Conservation (phyloP, 2,888 invertebrate genomes). For the Trissolcus japonicus region DNA sequence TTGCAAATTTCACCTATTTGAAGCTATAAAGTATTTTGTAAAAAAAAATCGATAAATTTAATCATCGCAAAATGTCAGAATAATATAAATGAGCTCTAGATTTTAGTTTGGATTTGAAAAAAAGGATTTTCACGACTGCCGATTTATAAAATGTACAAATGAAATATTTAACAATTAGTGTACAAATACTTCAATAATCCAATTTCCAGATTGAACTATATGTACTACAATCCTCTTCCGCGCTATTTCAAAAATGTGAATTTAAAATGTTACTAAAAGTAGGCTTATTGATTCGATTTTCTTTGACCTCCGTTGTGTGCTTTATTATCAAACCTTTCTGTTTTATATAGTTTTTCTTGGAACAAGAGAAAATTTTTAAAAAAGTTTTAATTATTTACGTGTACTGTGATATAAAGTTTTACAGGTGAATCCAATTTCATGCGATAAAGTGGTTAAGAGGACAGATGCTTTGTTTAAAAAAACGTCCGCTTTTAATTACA, state of each 20-base stretch:
- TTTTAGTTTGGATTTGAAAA: neutral
- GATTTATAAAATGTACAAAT: neutral
- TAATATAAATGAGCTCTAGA: no score
- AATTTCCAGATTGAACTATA: neutral
- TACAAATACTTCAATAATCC: neutral
- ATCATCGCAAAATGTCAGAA: no score
- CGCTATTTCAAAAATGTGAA: neutral
- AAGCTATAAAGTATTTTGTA: neutral
- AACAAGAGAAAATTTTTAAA: no score
- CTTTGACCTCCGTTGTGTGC: neutral
- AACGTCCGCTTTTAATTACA: no score
- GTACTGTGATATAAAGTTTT: neutral
- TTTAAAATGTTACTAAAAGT: slow-evolving; percentile 9
- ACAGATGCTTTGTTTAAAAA: no score
- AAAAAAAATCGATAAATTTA: neutral
- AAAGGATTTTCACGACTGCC: neutral
- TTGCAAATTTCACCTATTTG: neutral
- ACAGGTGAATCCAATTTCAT: neutral
- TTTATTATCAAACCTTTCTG: no score
- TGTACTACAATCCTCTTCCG: neutral
- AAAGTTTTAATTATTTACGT: slow-evolving; percentile 11
- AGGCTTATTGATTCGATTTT: slow-evolving; percentile 7
- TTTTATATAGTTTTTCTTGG: no score
- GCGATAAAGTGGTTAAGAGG: neutral
- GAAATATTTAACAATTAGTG: neutral